Conservation (phyloP, 2,888 invertebrate genomes). For the Candidula unifasciata region DNA sequence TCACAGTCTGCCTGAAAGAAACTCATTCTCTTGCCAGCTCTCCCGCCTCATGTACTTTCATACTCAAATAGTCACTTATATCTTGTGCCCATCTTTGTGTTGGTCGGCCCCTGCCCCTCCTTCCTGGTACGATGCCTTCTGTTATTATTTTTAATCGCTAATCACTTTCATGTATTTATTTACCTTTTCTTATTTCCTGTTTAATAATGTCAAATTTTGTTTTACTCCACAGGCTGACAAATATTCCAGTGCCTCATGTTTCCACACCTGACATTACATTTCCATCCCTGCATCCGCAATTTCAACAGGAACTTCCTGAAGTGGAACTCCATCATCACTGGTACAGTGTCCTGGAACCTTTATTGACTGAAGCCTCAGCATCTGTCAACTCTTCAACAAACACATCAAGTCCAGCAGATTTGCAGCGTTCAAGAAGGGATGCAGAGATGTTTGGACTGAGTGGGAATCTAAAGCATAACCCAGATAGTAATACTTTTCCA, state of each 20-base stretch:
- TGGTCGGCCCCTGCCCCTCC: no score
- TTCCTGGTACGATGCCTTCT: no score
- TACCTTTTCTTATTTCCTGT: no score
- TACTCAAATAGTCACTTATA: no score
- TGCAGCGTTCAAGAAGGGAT: constrained; percentile 8
- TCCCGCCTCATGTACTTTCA: no score
- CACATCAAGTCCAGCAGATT: neutral
- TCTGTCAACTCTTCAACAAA: neutral
- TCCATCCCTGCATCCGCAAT: constrained; percentile 30
- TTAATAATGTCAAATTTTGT: neutral
- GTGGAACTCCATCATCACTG: constrained; percentile 14
- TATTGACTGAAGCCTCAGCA: neutral
- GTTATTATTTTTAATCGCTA: no score
- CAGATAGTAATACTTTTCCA: constrained; percentile 30
- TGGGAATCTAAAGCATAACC: constrained; percentile 35
- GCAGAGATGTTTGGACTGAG: constrained; percentile 36
- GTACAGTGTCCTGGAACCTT: constrained; percentile 26
- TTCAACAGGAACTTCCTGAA: constrained; percentile 10
- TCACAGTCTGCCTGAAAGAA: no score
- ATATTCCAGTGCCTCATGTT: constrained; percentile 36
- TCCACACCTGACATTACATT: constrained; percentile 40
- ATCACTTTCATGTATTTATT: no score
- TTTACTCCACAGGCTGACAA: constrained; percentile 31
- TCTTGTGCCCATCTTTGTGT: no score
- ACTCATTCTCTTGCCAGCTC: no score